These are phyloP conservation scores for Drosophila kikkawai DNA, from an alignment of 1,140 invertebrate species.

Conservation along the genomic window DNA sequence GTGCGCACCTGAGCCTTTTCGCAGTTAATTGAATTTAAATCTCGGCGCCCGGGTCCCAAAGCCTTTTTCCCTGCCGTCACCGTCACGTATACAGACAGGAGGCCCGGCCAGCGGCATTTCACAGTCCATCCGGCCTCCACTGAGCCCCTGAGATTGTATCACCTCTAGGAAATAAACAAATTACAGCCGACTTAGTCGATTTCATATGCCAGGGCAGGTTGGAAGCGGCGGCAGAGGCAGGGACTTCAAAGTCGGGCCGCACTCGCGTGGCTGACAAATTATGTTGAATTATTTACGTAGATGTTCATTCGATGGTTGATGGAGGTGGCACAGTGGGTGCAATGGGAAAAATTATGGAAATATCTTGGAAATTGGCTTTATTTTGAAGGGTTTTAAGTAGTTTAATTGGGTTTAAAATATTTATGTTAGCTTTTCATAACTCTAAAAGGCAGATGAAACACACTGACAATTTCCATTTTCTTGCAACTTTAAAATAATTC, in stretches of 20 bases:
- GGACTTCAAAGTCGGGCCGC: slow-evolving; percentile 36
- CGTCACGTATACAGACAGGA: slow-evolving; percentile 37
- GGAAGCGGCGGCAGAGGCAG: neutral
- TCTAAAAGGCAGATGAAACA: too few relatives aligned
- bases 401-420: neutral
- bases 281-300: slow-evolving; percentile 39
- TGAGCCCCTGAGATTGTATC: slow-evolving; percentile 23
- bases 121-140: neutral
- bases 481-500: neutral
- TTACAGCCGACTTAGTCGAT: slow-evolving; percentile 40
- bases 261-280: slow-evolving; percentile 49
- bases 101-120: slow-evolving; percentile 19
- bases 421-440: too few relatives aligned
- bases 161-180: slow-evolving; percentile 50
- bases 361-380: too few relatives aligned
- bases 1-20: slow-evolving; percentile 53
- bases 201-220: slow-evolving; percentile 4
- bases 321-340: neutral
- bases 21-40: slow-evolving; percentile 72
- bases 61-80: slow-evolving; percentile 8
- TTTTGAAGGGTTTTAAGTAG: neutral
- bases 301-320: slow-evolving; percentile 4
- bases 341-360: neutral
- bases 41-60: slow-evolving; percentile 9
- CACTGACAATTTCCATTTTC: too few relatives aligned